These are phyloP conservation scores for Centrocercus urophasianus DNA, from an alignment of 2,113 vertebrate species.

Conservation along the genomic window DNA sequence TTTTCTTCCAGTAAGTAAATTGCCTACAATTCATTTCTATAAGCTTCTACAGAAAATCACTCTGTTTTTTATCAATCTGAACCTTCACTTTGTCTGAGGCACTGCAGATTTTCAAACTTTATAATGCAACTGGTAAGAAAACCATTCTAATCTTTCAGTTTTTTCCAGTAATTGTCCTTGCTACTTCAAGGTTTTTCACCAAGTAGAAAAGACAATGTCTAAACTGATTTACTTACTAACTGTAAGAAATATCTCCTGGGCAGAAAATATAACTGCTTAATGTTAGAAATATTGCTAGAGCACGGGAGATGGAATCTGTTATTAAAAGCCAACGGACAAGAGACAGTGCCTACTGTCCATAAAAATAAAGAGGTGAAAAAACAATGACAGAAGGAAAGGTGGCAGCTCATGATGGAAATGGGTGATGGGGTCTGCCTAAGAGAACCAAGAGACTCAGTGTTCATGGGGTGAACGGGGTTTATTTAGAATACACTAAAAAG, in stretches of 20 bases:
- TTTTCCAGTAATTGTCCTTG: background rate
- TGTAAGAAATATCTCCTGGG: background rate
- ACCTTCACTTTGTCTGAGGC: background rate
- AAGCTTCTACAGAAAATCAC: background rate
- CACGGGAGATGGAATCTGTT: background rate
- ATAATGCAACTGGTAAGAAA: background rate
- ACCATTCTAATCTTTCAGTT: background rate
- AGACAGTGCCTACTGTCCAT: background rate
- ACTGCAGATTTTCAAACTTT: background rate
- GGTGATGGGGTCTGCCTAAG: background rate
- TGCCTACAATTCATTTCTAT: background rate
- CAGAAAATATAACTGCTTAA: background rate
- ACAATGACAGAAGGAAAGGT: background rate
- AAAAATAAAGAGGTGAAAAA: background rate
- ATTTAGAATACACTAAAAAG: background rate
- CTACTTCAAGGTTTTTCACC: background rate
- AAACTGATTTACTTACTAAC: background rate
- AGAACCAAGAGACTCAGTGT: rapidly evolving
- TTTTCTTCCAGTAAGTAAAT: background rate
- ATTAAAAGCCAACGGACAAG: background rate
- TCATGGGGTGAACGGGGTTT: rapidly evolving
- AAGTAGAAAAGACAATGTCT: background rate
- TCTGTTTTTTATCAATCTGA: background rate
- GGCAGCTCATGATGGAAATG: rapidly evolving
- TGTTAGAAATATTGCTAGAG: background rate